Evolutionary conservation across 2,888 invertebrate genomes (phyloP).

Genomic region (Nymphalis urticae): DNA sequence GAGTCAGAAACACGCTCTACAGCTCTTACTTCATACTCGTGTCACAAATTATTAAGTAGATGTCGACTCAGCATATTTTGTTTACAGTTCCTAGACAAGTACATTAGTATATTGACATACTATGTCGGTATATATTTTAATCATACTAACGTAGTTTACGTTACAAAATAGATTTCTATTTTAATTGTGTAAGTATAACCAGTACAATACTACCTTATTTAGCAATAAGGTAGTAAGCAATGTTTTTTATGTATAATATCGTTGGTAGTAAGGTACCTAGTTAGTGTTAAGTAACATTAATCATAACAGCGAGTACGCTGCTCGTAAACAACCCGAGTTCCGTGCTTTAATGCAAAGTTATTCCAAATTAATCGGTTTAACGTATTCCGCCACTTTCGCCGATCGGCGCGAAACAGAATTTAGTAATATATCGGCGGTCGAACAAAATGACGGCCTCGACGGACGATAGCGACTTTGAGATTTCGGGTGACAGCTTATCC

Average conservation of each 20-base stretch:
- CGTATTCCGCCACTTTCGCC: constrained; percentile 52
- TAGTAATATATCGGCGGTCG: constrained; percentile 54
- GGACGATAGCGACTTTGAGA: constrained; percentile 40
- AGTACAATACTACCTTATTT: no score
- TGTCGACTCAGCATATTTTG: no score
- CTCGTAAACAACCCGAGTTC: constrained; percentile 1
- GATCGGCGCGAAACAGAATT: constrained; percentile 41
- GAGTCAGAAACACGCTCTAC: no score
- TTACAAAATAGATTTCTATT: not conserved
- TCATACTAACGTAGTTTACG: not conserved
- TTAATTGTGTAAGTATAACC: no score
- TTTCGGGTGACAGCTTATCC: constrained; percentile 70
- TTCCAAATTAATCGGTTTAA: constrained; percentile 42
- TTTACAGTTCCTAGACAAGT: not conserved
- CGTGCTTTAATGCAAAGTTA: constrained; percentile 44
- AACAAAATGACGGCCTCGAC: constrained; percentile 32
- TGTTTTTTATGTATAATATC: no score
- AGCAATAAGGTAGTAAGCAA: no score
- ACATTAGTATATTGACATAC: no score
- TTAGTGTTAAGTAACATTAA: not conserved
- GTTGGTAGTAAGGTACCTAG: not conserved
- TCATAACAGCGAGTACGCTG: not conserved
- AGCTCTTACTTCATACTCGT: no score
- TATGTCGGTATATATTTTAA: no score
- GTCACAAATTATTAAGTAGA: no score